Percentiles rank a stretch among this genome's conserved stretches.
These are phyloP conservation scores for Scaptomyza polygonia DNA, from an alignment of 2,888 invertebrate species.

Conservation along the genomic window DNA sequence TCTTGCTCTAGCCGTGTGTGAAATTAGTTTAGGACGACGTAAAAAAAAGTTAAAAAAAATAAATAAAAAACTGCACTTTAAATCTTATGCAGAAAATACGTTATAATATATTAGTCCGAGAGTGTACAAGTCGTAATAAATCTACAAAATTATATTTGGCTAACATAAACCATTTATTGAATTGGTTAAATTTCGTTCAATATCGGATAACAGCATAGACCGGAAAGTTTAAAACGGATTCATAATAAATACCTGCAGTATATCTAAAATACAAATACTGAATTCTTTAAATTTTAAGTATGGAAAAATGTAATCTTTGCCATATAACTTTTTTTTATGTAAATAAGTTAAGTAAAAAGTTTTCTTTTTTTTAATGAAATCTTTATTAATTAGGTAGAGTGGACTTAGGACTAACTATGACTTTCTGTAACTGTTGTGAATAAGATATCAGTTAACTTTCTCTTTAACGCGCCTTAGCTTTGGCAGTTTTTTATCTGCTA, in stretches of 20 bases:
- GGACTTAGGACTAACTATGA: not conserved
- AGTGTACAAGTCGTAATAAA: too few relatives aligned
- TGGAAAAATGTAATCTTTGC: not conserved
- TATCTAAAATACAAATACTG: not conserved
- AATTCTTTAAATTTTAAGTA: not conserved
- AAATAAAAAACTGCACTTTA: slow-evolving; percentile 19
- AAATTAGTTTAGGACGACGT: slow-evolving; percentile 63
- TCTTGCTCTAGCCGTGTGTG: slow-evolving; percentile 42
- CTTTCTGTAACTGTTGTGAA: not conserved
- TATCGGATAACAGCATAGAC: too few relatives aligned
- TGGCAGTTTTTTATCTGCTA: slow-evolving; percentile 2
- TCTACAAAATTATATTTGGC: too few relatives aligned
- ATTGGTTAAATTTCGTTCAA: too few relatives aligned
- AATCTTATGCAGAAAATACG: slow-evolving; percentile 12
- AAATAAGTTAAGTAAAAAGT: too few relatives aligned
- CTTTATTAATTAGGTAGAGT: not conserved
- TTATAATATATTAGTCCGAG: not conserved
- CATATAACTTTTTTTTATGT: too few relatives aligned
- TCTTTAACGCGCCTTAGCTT: slow-evolving; percentile 1
- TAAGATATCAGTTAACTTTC: not conserved
- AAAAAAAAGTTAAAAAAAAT: slow-evolving; percentile 10
- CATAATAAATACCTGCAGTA: too few relatives aligned
- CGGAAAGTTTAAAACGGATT: too few relatives aligned
- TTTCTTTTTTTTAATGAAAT: not conserved
- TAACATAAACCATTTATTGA: too few relatives aligned